Percentiles rank a stretch among this genome's conserved stretches.
These are phyloP conservation scores for Zaprionus gabonicus DNA, from an alignment of 1,140 invertebrate genomes.

Conservation along the genomic window DNA sequence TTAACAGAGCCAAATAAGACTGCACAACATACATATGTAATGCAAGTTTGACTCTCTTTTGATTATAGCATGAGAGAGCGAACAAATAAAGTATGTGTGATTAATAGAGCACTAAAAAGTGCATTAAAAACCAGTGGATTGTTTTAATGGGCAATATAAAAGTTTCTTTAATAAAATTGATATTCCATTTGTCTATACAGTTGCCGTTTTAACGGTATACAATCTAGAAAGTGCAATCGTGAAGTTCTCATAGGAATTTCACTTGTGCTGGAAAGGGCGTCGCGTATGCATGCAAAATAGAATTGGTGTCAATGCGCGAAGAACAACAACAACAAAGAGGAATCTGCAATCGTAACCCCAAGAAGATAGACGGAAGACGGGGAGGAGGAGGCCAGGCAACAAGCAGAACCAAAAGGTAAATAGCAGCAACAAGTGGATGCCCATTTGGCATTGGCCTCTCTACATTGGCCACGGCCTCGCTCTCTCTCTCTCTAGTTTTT, in stretches of 20 bases:
- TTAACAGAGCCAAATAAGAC: not conserved
- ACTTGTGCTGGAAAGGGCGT: constrained; percentile 27
- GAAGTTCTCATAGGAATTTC: not conserved
- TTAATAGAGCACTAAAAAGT: not conserved
- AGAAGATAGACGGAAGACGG: constrained; percentile 24
- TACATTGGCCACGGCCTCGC: constrained; percentile 54
- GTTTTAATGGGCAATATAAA: not conserved
- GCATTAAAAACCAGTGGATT: not conserved
- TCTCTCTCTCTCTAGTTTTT: not conserved
- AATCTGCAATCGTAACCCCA: constrained; percentile 31
- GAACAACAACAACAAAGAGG: constrained; percentile 24
- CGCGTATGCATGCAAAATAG: constrained; percentile 36
- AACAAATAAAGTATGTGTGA: not conserved
- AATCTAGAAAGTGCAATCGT: not conserved
- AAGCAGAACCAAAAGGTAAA: constrained; percentile 75
- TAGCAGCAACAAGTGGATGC: constrained; percentile 75
- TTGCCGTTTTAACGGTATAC: not conserved
- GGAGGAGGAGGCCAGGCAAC: constrained; percentile 39
- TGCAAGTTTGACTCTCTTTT: not conserved
- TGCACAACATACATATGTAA: not conserved
- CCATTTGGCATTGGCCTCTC: constrained; percentile 64
- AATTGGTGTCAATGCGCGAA: constrained; percentile 48
- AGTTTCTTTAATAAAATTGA: not conserved
- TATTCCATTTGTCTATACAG: not conserved
- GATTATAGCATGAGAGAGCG: not conserved